A percentile compares a stretch with the other conserved stretches of the same genome.
Conservation (phyloP, 2,888 invertebrate species). For the Stenolophus ochropezus region DNA sequence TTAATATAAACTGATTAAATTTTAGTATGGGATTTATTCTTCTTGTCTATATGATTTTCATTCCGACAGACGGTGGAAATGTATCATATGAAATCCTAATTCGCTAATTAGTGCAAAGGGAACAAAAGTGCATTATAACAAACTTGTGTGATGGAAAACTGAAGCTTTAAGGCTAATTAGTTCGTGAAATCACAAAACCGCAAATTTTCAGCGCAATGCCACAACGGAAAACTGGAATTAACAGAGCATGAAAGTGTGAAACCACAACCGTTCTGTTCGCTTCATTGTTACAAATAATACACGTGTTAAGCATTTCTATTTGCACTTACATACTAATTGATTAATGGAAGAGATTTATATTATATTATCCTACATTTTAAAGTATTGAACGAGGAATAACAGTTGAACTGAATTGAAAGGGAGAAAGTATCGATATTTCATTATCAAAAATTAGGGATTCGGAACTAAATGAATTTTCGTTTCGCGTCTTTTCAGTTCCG, state of each 20-base stretch:
- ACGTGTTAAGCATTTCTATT: neutral
- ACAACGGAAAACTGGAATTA: neutral
- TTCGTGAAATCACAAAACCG: neutral
- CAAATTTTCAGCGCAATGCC: neutral
- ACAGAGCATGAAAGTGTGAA: neutral
- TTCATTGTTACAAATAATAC: neutral
- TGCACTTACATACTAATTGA: neutral
- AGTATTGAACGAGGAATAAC: neutral
- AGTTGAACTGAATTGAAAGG: neutral
- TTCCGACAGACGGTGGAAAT: neutral
- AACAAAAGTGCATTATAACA: neutral
- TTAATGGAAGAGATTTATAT: neutral
- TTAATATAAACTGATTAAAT: too few relatives aligned
- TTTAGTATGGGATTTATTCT: neutral
- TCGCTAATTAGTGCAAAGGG: neutral
- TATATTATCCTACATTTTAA: neutral
- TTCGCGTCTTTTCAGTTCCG: too few relatives aligned
- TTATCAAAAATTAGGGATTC: too few relatives aligned
- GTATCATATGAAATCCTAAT: neutral
- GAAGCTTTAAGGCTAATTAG: neutral
- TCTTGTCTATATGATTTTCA: neutral
- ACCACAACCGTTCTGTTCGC: neutral
- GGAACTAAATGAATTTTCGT: too few relatives aligned
- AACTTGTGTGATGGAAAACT: neutral
- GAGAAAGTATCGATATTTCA: too few relatives aligned